Conservation (phyloP, 1,140 invertebrate species). For the Zaprionus capensis region DNA sequence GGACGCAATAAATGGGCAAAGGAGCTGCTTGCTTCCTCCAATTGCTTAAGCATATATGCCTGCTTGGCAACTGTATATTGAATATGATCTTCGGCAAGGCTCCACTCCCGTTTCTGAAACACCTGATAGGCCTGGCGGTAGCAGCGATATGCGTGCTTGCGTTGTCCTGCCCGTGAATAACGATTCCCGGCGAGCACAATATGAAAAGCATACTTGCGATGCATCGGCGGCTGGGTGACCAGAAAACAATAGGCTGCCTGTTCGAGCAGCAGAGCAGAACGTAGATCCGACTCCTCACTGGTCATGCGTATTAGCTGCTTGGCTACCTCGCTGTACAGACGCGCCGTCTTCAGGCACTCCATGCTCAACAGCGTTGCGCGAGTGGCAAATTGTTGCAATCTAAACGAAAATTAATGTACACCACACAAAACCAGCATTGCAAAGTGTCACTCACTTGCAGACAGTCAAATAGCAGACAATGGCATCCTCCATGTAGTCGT, state of each 20-base stretch:
- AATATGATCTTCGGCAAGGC: constrained; percentile 96
- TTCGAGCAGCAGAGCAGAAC: constrained; percentile 96
- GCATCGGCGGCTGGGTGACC: constrained; percentile 88
- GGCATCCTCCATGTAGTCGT: constrained; percentile 97
- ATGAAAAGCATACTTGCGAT: constrained; percentile 98
- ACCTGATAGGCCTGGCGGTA: constrained; percentile 97
- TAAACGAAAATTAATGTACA: constrained; percentile 65
- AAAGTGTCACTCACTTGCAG: constrained; percentile 88
- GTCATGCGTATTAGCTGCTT: constrained; percentile 97
- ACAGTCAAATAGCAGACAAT: constrained; percentile 95
- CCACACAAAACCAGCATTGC: background rate
- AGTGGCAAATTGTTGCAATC: constrained; percentile 95
- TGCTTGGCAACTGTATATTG: constrained; percentile 96
- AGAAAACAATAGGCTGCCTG: constrained; percentile 98
- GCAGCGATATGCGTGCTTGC: constrained; percentile 94
- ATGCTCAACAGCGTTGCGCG: constrained; percentile 94
- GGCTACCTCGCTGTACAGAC: constrained; percentile 94
- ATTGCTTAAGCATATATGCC: constrained; percentile 91
- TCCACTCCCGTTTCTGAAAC: constrained; percentile 91
- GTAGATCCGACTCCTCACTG: constrained; percentile 95
- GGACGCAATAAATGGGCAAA: constrained; percentile 92
- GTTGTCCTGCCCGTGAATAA: constrained; percentile 95
- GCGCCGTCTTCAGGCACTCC: constrained; percentile 92
- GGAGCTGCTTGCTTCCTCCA: constrained; percentile 90
- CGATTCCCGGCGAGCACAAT: constrained; percentile 97